Evolutionary conservation across 2,113 vertebrate species (phyloP), one percentile per base, ranked within the genome.

Genomic region (Malaclemys terrapin): DNA sequence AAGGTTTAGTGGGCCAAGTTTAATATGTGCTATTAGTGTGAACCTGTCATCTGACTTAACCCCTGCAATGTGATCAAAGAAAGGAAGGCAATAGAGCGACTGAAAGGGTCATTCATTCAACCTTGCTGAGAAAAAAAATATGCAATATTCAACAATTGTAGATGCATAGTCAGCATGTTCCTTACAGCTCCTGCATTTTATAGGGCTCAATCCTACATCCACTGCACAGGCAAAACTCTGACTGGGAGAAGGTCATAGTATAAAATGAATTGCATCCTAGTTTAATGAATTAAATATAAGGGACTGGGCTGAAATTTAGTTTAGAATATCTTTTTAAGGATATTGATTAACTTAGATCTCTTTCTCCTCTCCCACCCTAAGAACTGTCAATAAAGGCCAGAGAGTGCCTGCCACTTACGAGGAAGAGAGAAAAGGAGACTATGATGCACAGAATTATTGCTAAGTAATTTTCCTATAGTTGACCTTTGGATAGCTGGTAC

Each of bases 41-140:
- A 20, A 88, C 42, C 3, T 94, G 91, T 84, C 86, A 59, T 31
- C 27, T 0, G 1, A 35, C 0, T 0, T 45, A 47, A 29, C 56
- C 38, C 49, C 35, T 91, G 72, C 59, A 29, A 49, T 4, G 8
- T 54, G 29, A 24, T 24, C 65, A 56, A 92, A 81, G 27, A 42
- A 69, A 69, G 31, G 16, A 17, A 76, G 72, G 22, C 38, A 81
- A 82, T 47, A 72, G 4, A 47, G 56, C 27, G n/a, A 80, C 88
- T 54, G 81, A 90, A 93, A 89, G 45, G 89, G 79, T 17, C 56
- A 38, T 17, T 88, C 80, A 27, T 27, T 42, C 24, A 82, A 22
- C 8, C 8, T 82, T 42, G 20, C 80, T 82, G 13, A 54, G n/a
- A 47, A 35, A 38, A 38, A n/a, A 19, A 6, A 89, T 79, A 57